Evolutionary conservation across 53 echinoderm and acorn worm genomes (phyloP), one percentile per base, ranked within the genome.

Genomic region (Paelopatides confundens): DNA sequence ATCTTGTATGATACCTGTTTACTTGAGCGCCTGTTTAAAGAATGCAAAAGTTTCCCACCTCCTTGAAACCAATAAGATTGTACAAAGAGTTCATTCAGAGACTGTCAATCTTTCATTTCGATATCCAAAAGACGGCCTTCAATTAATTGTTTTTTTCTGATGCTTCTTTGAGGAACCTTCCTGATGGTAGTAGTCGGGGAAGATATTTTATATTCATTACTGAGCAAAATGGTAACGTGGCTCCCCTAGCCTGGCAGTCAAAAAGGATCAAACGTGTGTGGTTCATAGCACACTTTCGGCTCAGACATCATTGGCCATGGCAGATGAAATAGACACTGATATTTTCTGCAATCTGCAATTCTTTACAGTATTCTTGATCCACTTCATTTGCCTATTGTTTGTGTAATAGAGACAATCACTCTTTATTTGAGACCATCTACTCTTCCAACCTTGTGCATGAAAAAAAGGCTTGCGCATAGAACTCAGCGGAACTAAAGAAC

Each of bases 341-440:
- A 43, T 63, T 21, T 63, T 36, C 35, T 40, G 7, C 34, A 36
- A 6, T 21, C 63, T 5, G 10, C 53, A 38, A n/a, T 82, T 6
- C 14, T 26, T n/a, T 18, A 17, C 18, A 31, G 39, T 13, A 5
- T 58, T 6, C 65, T 21, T 0, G 31, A 18, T 28, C 82, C 8
- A 63, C 33, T 32, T 82, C 35, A 23, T 31, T 82, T 12, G 31
- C 81, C n/a, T n/a, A n/a, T n/a, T n/a, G n/a, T n/a, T n/a, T n/a
- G n/a, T 40, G 40, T 40, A 11, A 9, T 40, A 40, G 7, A 23
- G 64, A 82, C 39, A 65, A 65, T 43, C 38, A 63, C n/a, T 82
- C 82, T 2, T 62, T 82, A 14, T 82, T 29, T 63, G 82, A 82
- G 31, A 82, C 31, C 35, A 14, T 82, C 31, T 31, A 82, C 40